These are phyloP conservation scores for Leptopilina boulardi DNA, from an alignment of 1,140 invertebrate species.

Conservation along the genomic window DNA sequence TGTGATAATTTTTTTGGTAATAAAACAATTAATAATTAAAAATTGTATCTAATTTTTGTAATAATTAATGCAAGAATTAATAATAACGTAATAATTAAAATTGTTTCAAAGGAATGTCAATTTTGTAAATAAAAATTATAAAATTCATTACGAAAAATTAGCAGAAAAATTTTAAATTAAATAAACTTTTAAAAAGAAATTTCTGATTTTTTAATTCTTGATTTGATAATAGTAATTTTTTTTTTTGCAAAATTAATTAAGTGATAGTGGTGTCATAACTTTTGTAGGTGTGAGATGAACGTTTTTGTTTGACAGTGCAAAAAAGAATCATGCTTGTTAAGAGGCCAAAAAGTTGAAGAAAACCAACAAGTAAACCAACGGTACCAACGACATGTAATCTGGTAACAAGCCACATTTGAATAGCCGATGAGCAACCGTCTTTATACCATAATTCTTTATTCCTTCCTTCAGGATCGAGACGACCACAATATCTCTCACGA, in stretches of 20 bases:
- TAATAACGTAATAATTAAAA: too few relatives aligned
- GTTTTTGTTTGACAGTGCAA: slow-evolving; percentile 84
- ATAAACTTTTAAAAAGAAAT: too few relatives aligned
- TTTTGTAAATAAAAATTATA: too few relatives aligned
- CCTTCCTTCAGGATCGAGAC: slow-evolving; percentile 69
- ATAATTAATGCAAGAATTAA: too few relatives aligned
- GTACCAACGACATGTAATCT: slow-evolving; percentile 83
- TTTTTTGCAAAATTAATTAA: slow-evolving; percentile 58
- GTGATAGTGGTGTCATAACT: slow-evolving; percentile 80
- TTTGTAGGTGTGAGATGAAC: slow-evolving; percentile 82
- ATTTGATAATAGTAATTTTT: not conserved
- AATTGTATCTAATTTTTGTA: too few relatives aligned
- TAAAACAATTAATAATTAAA: too few relatives aligned
- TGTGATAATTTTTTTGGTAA: too few relatives aligned
- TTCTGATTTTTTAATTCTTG: too few relatives aligned
- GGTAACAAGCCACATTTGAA: slow-evolving; percentile 83
- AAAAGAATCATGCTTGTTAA: slow-evolving; percentile 87
- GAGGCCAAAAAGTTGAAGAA: slow-evolving; percentile 83
- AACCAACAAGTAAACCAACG: slow-evolving; percentile 84
- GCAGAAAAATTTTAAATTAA: too few relatives aligned
- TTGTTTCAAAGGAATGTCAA: too few relatives aligned
- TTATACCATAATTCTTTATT: slow-evolving; percentile 80
- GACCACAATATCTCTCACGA: slow-evolving; percentile 73
- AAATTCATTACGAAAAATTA: too few relatives aligned
- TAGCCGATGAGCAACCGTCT: slow-evolving; percentile 82